A percentile compares a stretch with the other conserved stretches of the same genome.
These are phyloP conservation scores for Thaleichthys pacificus DNA, from an alignment of 2,797 vertebrate genomes.

Conservation along the genomic window DNA sequence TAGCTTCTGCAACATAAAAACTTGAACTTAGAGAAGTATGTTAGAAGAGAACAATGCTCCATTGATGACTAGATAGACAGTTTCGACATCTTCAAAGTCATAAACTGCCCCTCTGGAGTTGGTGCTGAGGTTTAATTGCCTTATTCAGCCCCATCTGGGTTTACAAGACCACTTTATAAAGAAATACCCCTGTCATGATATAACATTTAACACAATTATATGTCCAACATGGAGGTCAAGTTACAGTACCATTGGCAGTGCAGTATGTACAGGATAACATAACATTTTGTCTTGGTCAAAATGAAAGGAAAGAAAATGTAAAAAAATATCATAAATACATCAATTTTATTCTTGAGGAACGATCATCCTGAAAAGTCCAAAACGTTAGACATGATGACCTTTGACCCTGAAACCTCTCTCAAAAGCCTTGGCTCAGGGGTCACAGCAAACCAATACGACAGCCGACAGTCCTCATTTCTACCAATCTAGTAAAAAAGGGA, in stretches of 20 bases:
- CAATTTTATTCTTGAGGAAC: background rate
- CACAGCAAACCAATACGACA: background rate
- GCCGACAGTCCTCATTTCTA: too few species aligned
- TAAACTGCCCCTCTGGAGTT: background rate
- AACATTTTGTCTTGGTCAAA: conserved; percentile 7
- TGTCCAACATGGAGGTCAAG: conserved; percentile 32
- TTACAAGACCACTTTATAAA: background rate
- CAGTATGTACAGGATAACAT: conserved; percentile 25
- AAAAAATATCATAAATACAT: background rate
- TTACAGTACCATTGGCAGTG: conserved; percentile 24
- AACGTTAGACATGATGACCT: background rate
- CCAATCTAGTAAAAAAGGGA: too few species aligned
- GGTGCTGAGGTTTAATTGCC: background rate
- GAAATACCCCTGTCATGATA: background rate
- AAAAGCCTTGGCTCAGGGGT: background rate
- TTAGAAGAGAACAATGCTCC: background rate
- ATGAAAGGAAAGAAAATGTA: too few species aligned
- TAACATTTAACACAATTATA: conserved; percentile 6
- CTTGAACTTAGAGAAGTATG: background rate
- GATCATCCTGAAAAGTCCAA: conserved; percentile 11
- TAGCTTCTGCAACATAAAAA: background rate
- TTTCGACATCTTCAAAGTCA: background rate
- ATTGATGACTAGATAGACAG: background rate
- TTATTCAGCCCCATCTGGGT: too few species aligned
- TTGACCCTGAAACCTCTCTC: background rate